Base-by-base conservation (phyloP, 1,140 invertebrate species). In the Caenorhabditis tropicalis region DNA sequence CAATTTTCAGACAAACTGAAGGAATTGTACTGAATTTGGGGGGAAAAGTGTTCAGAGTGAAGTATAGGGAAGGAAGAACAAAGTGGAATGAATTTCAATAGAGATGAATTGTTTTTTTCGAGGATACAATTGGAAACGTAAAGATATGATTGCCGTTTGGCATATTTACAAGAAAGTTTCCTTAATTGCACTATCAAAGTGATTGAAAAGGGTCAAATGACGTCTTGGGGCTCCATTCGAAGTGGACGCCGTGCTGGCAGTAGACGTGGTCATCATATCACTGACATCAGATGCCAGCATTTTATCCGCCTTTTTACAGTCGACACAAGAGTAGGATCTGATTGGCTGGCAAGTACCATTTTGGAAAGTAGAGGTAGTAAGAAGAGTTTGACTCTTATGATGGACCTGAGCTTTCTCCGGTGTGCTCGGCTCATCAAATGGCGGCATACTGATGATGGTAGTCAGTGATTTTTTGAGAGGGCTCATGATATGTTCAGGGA, bases 81-180 rank as follows among this genome's bases (percentile, higher is more conserved):
- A n/a, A n/a, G 15, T 60, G 12, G 29, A 65, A 33, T 21, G 31
- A 33, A 65, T 33, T 21, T 21, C 12, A 19, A n/a, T 27, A 15
- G 24, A 65, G 16, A 65, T 19, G n/a, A n/a, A 16, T n/a, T n/a
- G n/a, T n/a, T n/a, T n/a, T n/a, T n/a, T n/a, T n/a, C n/a, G n/a
- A n/a, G n/a, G n/a, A n/a, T n/a, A n/a, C n/a, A n/a, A n/a, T n/a
- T 65, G 29, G 53, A 56, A 56, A 56, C 53, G 29, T 27, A 21
- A 21, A n/a, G 65, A 74, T 74, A 74, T 74, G 65, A 74, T n/a
- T 36, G 21, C 65, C 33, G 27, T 31, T 15, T 33, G 65, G 58
- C n/a, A 5, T 79, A 29, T 56, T 80, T 84, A 84, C 49, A 84
- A 81, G 65, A 84, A 84, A 24, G 83, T 84, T 51, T 84, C 83